These are phyloP conservation scores for Ceratina japonica DNA, from an alignment of 1,140 invertebrate species.

Conservation along the genomic window DNA sequence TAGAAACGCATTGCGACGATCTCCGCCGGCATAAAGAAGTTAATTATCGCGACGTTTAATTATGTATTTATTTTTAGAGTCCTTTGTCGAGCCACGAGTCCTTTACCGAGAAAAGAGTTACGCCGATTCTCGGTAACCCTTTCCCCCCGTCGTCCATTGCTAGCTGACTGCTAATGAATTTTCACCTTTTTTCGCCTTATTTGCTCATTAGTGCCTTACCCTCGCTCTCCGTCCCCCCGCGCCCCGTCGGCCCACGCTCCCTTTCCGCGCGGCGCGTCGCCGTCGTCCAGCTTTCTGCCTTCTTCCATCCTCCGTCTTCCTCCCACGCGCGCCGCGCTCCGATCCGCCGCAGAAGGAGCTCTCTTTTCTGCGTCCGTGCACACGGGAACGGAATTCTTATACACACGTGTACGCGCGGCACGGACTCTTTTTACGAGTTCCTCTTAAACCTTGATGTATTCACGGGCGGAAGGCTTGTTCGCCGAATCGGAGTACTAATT, in stretches of 20 bases:
- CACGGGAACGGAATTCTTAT: constrained; percentile 19
- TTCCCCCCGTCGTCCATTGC: constrained; percentile 59
- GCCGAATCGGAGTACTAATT: neutral
- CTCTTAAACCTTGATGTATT: neutral
- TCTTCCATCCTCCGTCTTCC: constrained; percentile 31
- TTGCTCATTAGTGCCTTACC: constrained; percentile 75
- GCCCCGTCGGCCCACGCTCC: neutral
- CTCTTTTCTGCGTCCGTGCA: constrained; percentile 26
- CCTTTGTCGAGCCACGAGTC: constrained; percentile 70
- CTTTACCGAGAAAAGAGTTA: constrained; percentile 73
- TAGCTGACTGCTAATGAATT: constrained; percentile 77
- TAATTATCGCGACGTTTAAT: constrained; percentile 77
- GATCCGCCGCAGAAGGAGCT: constrained; percentile 38
- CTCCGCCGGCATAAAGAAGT: constrained; percentile 70
- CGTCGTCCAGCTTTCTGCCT: constrained; percentile 14
- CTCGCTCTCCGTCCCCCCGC: constrained; percentile 60
- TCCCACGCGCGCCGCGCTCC: constrained; percentile 12
- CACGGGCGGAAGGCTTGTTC: neutral
- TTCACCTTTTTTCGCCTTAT: constrained; percentile 74
- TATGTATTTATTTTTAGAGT: constrained; percentile 77
- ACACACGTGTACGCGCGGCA: neutral
- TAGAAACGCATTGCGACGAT: constrained; percentile 16
- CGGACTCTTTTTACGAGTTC: neutral
- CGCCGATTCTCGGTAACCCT: constrained; percentile 74
- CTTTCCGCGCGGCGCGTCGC: constrained; percentile 8